Evolutionary conservation across 2,797 vertebrate species (phyloP), one percentile per base, ranked within the genome.

Genomic region (Bradypodion ventrale): DNA sequence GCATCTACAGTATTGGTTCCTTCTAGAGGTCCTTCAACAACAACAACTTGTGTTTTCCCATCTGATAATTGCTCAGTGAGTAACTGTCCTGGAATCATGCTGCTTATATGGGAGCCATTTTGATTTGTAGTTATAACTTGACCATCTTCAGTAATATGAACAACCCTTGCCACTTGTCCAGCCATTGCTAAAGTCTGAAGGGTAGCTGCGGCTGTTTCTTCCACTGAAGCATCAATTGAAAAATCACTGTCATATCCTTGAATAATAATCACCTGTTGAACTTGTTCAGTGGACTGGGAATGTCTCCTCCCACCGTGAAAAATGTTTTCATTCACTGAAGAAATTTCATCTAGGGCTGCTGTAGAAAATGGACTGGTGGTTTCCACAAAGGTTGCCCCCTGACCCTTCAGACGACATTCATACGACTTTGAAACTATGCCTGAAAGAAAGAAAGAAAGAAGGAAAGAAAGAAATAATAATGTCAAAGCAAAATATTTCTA

Each of bases 401-500:
- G 98, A 52, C 99, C 99, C 94, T 98, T 99, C 83, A 99, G 95
- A 5, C 99, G 98, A 89, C 99, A 99, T 93, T 99, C 99, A 0
- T 98, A 99, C 23, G 99, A 99, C 94, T 99, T 99, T 90, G 98
- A 99, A 77, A 99, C 99, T 0, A 99, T 99, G 90, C 99, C 99
- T 99, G 88, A 6, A 85, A 94, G 87, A 95, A 63, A 93, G 86
- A 92, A 87, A 40, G 10, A 56, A 63, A 69, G 32, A 52, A 80
- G 27, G 23, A 25, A 46, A 23, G 7, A 40, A 56, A 13, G 37
- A 42, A 63, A 5, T 68, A 25, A 56, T 68, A 60, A 59, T 46
- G 52, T 84, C 25, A 49, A 76, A 70, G 37, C 32, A 52, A 44
- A 44, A 59, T n/a, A 25, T 56, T 56, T 56, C 16, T 21, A 52